Base-by-base conservation (phyloP, 2,113 vertebrate species). In the Ceyx margarethae region DNA sequence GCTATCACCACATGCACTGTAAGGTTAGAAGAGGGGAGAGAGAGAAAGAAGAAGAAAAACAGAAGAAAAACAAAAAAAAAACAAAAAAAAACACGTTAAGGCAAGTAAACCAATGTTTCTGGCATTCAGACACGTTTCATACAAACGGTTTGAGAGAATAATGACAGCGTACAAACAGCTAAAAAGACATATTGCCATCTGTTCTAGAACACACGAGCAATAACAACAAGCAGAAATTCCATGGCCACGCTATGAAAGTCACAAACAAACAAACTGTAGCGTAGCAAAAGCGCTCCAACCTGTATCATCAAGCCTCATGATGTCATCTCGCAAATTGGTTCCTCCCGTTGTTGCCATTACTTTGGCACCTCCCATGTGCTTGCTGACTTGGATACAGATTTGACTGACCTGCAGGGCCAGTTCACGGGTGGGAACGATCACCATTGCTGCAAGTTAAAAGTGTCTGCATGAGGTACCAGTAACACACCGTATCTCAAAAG, bases 341-440 rank as follows among this genome's bases (percentile, higher is more conserved):
- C 99, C 99, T 97, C 99, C 99, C 5, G 99, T 99, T 80, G 99
- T 99, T 93, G 99, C 99, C 99, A 99, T 99, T 84, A 99, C 99
- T 98, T 99, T 99, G 90, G 99, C 99, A 90, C 99, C 99, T 92
- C 99, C 99, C 99, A 99, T 99, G 97, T 99, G 99, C 98, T 99
- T 99, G 98, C 99, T 99, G 98, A 99, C 99, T 98, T 99, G 99
- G 98, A 99, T 99, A 96, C 99, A 99, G 97, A 99, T 99, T 97
- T 99, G 99, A 98, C 99, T 99, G 96, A 99, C 99, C 98, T 99
- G 99, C 94, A 99, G 98, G 97, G 99, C 99, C 98, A 99, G 98
- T 97, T 99, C 99, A 98, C 99, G 98, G 94, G 99, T 99, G 95
- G 99, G 99, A 96, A 99, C 99, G 65, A 99, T 99, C 97, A 98